Evolutionary conservation across 2,113 vertebrate genomes (phyloP).

Genomic region (Enhydra lutris): DNA sequence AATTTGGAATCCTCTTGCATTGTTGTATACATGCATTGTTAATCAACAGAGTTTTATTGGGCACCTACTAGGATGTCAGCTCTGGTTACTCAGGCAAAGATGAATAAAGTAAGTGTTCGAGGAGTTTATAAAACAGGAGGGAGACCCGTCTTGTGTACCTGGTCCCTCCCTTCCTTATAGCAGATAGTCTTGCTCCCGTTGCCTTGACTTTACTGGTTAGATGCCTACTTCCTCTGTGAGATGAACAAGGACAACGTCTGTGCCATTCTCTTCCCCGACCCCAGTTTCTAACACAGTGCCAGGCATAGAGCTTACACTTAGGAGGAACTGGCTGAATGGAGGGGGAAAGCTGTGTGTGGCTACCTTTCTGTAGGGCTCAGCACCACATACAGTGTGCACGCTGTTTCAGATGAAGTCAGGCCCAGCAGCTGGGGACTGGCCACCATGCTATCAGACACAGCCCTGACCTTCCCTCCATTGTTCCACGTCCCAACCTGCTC

Average conservation of each 20-base stretch:
- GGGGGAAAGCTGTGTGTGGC: background rate
- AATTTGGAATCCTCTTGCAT: background rate
- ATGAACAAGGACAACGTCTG: no score
- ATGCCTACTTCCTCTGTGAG: background rate
- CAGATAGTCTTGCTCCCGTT: no score
- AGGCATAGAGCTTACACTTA: background rate
- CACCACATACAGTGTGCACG: no score
- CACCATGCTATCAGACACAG: no score
- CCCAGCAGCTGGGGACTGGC: background rate
- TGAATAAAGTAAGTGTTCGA: background rate
- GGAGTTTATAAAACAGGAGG: background rate
- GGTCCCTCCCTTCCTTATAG: background rate
- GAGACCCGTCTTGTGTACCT: fast-evolving
- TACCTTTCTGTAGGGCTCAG: background rate
- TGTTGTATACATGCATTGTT: background rate
- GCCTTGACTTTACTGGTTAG: background rate
- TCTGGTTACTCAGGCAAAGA: background rate
- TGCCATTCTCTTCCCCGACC: fast-evolving
- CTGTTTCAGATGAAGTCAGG: background rate
- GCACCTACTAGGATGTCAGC: fast-evolving
- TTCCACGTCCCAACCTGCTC: background rate
- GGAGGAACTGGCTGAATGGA: background rate
- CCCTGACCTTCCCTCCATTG: background rate
- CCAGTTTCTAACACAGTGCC: background rate
- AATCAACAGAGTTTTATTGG: background rate